Conservation (phyloP, 37 sponge, comb jelly and placozoan genomes). For the Geodia barretti region DNA sequence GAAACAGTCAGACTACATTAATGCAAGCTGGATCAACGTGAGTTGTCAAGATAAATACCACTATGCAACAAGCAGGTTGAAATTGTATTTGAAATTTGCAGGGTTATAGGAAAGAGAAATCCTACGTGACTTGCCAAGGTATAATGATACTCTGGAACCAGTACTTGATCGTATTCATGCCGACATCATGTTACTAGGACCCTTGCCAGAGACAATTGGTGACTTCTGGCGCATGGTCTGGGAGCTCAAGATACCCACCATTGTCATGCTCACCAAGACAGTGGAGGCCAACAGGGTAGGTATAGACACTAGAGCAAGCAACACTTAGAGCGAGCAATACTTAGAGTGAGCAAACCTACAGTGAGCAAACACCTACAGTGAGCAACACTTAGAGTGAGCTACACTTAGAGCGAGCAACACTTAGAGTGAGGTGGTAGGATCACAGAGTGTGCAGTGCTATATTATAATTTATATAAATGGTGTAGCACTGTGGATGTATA, state of each 20-base stretch:
- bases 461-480: too few relatives aligned
- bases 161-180: background rate
- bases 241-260: background rate
- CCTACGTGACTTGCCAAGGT: constrained; percentile 17
- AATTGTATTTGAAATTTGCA: background rate
- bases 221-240: background rate
- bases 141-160: too few relatives aligned
- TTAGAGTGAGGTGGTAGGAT: too few relatives aligned
- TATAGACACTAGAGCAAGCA: too few relatives aligned
- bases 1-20: constrained; percentile 29
- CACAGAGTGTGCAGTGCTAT: too few relatives aligned
- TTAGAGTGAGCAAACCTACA: background rate
- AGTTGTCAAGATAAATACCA: background rate
- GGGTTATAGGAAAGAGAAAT: constrained; percentile 5
- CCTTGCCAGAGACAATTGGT: background rate
- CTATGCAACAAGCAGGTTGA: background rate
- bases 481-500: too few relatives aligned
- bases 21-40: constrained; percentile 35
- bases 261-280: background rate
- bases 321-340: too few relatives aligned
- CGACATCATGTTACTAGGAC: background rate
- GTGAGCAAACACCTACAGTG: background rate
- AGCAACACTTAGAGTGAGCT: background rate
- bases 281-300: background rate
- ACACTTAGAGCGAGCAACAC: too few relatives aligned